Percentiles rank a stretch among this genome's conserved stretches.
These are phyloP conservation scores for Nannoperca obscura DNA, from an alignment of 2,797 vertebrate genomes.

Conservation along the genomic window DNA sequence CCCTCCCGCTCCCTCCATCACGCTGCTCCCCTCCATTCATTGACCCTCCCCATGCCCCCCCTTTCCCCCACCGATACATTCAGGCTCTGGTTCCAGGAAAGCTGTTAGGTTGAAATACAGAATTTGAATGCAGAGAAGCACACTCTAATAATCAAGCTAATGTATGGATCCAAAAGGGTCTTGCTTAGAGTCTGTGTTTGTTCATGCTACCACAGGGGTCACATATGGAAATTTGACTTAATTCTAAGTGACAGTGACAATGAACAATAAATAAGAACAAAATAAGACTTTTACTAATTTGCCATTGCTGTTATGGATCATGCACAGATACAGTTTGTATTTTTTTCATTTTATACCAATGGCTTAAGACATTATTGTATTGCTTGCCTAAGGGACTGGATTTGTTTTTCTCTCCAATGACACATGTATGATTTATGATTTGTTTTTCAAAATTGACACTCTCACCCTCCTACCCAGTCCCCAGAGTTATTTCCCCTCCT, in stretches of 20 bases:
- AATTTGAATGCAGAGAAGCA: conserved; percentile 39
- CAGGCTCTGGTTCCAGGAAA: conserved; percentile 48
- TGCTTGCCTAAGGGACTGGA: conserved; percentile 3
- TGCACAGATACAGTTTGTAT: background rate
- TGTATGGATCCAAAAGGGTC: conserved; percentile 36
- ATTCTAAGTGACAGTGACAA: conserved; percentile 7
- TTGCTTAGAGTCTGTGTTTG: conserved; percentile 4
- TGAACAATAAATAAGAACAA: background rate
- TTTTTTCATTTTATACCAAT: background rate
- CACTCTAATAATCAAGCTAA: conserved; percentile 38
- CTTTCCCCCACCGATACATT: background rate
- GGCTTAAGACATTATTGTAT: conserved; percentile 4
- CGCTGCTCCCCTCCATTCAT: background rate
- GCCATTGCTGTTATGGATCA: conserved; percentile 4
- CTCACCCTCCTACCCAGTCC: background rate
- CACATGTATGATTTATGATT: conserved; percentile 53
- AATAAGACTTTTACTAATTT: conserved; percentile 13
- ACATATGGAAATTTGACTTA: background rate
- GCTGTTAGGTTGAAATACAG: conserved; percentile 25
- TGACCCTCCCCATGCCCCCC: background rate
- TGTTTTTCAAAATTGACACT: conserved; percentile 34
- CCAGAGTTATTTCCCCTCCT: conserved; percentile 19
- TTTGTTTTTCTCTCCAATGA: conserved; percentile 31
- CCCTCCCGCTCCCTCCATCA: conserved; percentile 14
- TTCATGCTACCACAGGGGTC: background rate